phyloP scores from a whole-genome alignment of 2,113 vertebrate genomes.

The Paradisaea rubra region DNA sequence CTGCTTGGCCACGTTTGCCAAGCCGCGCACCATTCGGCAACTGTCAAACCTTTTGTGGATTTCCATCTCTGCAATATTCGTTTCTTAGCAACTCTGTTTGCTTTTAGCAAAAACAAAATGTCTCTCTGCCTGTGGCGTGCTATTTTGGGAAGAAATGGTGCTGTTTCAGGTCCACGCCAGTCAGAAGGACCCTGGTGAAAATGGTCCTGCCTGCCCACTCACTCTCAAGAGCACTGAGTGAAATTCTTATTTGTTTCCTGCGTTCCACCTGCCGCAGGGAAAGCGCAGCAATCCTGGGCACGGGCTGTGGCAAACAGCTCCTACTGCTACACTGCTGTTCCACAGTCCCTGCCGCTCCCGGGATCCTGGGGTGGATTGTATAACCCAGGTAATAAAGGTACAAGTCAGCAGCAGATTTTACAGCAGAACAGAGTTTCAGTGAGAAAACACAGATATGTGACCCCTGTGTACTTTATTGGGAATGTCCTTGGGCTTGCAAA shows the following conservation, averaged over 20 bases:
- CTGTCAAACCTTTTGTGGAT: constrained; percentile 40
- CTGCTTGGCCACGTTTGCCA: neutral
- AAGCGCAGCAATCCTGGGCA: neutral
- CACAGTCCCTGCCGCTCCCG: neutral
- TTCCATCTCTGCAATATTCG: constrained; percentile 46
- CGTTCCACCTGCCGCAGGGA: neutral
- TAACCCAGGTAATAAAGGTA: neutral
- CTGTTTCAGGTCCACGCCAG: constrained; percentile 6
- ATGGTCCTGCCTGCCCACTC: neutral
- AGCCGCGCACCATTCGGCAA: neutral
- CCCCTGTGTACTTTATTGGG: neutral
- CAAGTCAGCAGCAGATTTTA: neutral
- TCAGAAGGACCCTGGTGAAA: constrained; percentile 32
- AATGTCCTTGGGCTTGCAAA: neutral
- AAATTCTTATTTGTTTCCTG: neutral
- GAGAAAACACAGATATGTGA: neutral
- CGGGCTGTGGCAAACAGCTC: neutral
- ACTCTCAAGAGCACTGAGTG: neutral
- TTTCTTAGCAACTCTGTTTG: constrained; percentile 70
- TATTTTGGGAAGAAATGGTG: constrained; percentile 44
- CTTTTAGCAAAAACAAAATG: constrained; percentile 61
- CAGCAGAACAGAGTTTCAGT: neutral
- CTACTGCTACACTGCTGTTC: neutral
- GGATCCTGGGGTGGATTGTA: neutral
- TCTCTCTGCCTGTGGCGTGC: constrained; percentile 51